phyloP scores from a whole-genome alignment of 2,113 vertebrate genomes.

The Penelope pileata region DNA sequence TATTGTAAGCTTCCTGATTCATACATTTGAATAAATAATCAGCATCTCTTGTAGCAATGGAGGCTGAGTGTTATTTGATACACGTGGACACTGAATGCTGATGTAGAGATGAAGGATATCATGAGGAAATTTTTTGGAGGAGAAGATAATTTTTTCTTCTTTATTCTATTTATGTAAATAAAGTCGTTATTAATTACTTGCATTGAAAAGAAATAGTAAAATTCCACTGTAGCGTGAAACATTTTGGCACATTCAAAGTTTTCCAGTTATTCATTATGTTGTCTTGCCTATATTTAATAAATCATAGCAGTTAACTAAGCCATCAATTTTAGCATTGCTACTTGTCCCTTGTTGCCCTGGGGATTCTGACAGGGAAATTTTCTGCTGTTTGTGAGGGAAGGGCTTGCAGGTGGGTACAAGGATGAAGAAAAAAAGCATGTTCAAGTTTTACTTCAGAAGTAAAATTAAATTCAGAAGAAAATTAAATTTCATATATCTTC shows the following conservation, averaged over 20 bases:
- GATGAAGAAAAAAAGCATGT: background rate
- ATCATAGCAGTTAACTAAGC: slow-evolving; percentile 14
- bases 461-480: background rate
- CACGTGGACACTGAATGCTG: background rate
- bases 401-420: background rate
- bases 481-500: background rate
- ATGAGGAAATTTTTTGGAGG: background rate
- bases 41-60: background rate
- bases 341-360: background rate
- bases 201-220: background rate
- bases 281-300: background rate
- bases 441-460: background rate
- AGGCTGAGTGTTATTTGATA: background rate
- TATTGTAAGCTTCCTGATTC: background rate
- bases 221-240: background rate
- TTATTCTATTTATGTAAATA: background rate
- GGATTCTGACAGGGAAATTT: background rate
- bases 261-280: background rate
- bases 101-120: background rate
- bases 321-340: background rate
- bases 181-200: background rate
- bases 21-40: background rate
- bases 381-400: background rate
- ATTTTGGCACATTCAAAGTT: background rate
- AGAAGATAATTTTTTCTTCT: background rate